Evolutionary conservation across 2,888 invertebrate genomes (phyloP).

Genomic region (Apodemia hepburni): DNA sequence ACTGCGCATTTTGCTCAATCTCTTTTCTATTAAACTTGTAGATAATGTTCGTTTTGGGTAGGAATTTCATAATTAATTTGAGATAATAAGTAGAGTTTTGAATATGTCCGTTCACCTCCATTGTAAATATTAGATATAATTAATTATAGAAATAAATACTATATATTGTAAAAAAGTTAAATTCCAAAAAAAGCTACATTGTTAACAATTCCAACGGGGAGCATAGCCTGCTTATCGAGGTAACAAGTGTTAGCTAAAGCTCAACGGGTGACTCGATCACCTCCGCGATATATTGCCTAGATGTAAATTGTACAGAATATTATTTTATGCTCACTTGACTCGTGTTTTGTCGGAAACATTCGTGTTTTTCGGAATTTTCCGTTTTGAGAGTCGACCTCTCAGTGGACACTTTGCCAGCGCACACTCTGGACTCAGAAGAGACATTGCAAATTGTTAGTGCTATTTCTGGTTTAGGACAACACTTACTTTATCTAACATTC

Average conservation of each 20-base stretch:
- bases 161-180: slow-evolving; percentile 79
- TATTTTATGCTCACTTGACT: slow-evolving; percentile 41
- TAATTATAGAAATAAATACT: slow-evolving; percentile 78
- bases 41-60: slow-evolving; percentile 76
- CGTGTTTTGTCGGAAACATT: slow-evolving; percentile 41
- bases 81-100: slow-evolving; percentile 71
- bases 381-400: slow-evolving; percentile 6
- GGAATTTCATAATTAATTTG: slow-evolving; percentile 67
- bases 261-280: slow-evolving; percentile 40
- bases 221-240: slow-evolving; percentile 57
- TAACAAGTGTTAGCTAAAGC: slow-evolving; percentile 66
- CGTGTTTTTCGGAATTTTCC: slow-evolving; percentile 25
- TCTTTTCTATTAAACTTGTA: slow-evolving; percentile 70
- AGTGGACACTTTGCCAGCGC: slow-evolving; percentile 24
- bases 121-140: slow-evolving; percentile 80
- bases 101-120: slow-evolving; percentile 78
- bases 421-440: slow-evolving; percentile 25
- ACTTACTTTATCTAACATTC: slow-evolving; percentile 65
- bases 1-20: slow-evolving; percentile 36
- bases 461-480: slow-evolving; percentile 64
- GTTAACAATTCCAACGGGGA: slow-evolving; percentile 64
- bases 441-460: slow-evolving; percentile 56
- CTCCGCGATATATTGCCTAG: slow-evolving; percentile 37
- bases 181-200: slow-evolving; percentile 78
- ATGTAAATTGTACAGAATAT: slow-evolving; percentile 43